Percentiles rank a stretch among this genome's conserved stretches.
phyloP scores from a whole-genome alignment of 2,113 vertebrate species.

The Lamprotornis superbus region DNA sequence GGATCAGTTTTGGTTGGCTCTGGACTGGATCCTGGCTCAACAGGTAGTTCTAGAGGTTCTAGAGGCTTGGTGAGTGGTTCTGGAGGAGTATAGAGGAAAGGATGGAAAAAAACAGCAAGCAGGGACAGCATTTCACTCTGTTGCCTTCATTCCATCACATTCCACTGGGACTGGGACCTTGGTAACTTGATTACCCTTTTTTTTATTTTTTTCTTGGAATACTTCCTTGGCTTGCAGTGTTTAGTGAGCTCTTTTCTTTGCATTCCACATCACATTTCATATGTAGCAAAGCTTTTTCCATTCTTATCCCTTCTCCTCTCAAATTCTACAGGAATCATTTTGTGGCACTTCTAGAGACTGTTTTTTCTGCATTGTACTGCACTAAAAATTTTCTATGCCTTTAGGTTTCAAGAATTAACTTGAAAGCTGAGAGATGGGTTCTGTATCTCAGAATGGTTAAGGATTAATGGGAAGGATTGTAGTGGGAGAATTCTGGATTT shows the following conservation, averaged over 20 bases:
- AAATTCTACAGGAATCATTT: background rate
- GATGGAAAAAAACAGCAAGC: background rate
- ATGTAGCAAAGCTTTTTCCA: background rate
- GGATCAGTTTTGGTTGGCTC: background rate
- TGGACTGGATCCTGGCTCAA: background rate
- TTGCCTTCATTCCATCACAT: background rate
- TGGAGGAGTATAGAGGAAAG: background rate
- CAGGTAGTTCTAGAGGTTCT: background rate
- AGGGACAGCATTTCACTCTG: rapidly evolving
- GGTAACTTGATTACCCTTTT: background rate
- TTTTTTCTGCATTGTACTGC: background rate
- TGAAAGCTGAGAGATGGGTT: background rate
- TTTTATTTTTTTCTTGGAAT: background rate
- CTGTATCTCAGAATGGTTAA: background rate
- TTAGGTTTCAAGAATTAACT: background rate
- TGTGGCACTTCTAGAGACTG: background rate
- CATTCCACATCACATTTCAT: background rate
- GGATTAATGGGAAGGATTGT: background rate
- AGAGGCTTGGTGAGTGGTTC: background rate
- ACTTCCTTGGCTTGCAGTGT: background rate
- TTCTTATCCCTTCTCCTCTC: background rate
- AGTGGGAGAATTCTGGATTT: background rate
- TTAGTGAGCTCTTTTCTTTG: background rate
- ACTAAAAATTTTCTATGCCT: background rate
- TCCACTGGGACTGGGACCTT: background rate